A percentile compares a stretch with the other conserved stretches of the same genome.
phyloP scores from a whole-genome alignment of 2,888 invertebrate species.

The Drosophila stalkeri region DNA sequence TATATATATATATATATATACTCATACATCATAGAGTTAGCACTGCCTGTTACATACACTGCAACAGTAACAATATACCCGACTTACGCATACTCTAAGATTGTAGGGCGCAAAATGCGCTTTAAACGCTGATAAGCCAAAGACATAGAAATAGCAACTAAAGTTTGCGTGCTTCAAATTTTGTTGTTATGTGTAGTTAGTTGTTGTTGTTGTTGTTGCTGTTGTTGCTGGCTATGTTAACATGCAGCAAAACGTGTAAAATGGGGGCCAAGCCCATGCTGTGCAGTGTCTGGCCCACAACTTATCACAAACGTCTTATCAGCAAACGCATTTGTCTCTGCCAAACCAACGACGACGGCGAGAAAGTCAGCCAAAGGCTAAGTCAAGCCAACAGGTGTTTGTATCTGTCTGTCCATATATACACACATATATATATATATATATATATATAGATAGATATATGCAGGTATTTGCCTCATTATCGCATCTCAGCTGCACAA shows the following conservation, averaged over 20 bases:
- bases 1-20: neutral
- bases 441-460: neutral
- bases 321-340: conserved; percentile 54
- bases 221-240: conserved; percentile 47
- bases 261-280: conserved; percentile 30
- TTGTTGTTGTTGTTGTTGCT: neutral
- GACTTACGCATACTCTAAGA: neutral
- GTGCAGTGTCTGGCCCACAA: conserved; percentile 7
- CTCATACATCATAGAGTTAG: too few relatives aligned
- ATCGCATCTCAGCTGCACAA: conserved; percentile 34
- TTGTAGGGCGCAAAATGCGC: conserved; percentile 29
- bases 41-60: neutral
- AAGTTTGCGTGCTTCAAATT: conserved; percentile 61
- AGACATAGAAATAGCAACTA: conserved; percentile 37
- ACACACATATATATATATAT: too few relatives aligned
- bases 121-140: conserved; percentile 55
- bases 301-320: conserved; percentile 57
- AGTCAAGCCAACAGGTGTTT: conserved; percentile 39
- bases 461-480: conserved; percentile 10
- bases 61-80: conserved; percentile 23
- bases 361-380: conserved; percentile 38
- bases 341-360: conserved; percentile 10
- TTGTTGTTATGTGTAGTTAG: conserved; percentile 31
- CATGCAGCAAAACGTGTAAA: conserved; percentile 55
- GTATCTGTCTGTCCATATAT: too few relatives aligned